phyloP scores from a whole-genome alignment of 2,797 vertebrate species.

The Sandelia bainsii region DNA sequence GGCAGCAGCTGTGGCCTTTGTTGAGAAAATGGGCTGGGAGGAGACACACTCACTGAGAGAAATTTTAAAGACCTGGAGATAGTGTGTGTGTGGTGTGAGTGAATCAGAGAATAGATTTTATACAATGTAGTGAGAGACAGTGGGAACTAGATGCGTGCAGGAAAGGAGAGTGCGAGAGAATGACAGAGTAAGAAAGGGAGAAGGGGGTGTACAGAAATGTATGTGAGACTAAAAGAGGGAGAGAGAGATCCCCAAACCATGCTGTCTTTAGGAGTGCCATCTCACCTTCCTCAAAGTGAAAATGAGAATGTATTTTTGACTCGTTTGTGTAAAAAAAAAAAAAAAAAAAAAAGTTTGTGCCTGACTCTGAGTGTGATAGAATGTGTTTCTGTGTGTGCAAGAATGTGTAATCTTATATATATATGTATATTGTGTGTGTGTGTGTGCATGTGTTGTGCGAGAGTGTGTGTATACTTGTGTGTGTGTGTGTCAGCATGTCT shows the following conservation, averaged over 20 bases:
- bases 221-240: slow-evolving; percentile 39
- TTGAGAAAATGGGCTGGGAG: slow-evolving; percentile 64
- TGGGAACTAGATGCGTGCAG: slow-evolving; percentile 7
- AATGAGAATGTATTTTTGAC: slow-evolving; percentile 80
- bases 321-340: slow-evolving; percentile 57
- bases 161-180: slow-evolving; percentile 37
- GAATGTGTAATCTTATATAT: slow-evolving; percentile 7
- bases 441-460: not conserved
- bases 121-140: slow-evolving; percentile 26
- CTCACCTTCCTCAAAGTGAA: slow-evolving; percentile 76
- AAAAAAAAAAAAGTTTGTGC: slow-evolving; percentile 40
- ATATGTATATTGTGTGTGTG: not conserved
- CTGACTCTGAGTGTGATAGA: slow-evolving; percentile 26
- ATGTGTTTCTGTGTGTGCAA: slow-evolving; percentile 16
- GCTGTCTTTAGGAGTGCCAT: slow-evolving; percentile 70
- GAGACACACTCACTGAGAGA: slow-evolving; percentile 29
- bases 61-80: slow-evolving; percentile 36
- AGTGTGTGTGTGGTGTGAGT: not conserved
- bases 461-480: slow-evolving; percentile 16
- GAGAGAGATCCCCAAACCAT: slow-evolving; percentile 51
- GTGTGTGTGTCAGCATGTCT: slow-evolving; percentile 75
- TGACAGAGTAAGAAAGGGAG: slow-evolving; percentile 56
- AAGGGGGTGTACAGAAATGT: slow-evolving; percentile 45
- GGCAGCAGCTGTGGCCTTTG: slow-evolving; percentile 78
- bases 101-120: slow-evolving; percentile 9